These are phyloP conservation scores for Lissonota sp. DNA, from an alignment of 2,888 invertebrate genomes.

Conservation along the genomic window DNA sequence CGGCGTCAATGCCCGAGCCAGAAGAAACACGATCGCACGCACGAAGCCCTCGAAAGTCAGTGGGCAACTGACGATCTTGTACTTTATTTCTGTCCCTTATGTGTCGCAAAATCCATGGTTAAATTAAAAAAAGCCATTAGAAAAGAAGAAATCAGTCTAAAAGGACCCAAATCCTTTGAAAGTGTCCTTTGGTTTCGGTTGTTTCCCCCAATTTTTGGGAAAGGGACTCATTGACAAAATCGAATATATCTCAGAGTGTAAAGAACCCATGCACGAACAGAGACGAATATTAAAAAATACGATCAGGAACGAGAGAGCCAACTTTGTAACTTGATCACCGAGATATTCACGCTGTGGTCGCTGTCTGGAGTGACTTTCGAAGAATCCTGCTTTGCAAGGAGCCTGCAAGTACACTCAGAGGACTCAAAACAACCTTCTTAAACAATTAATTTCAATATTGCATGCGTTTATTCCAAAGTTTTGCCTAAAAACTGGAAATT, in stretches of 20 bases:
- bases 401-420: not conserved
- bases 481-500: too few species aligned
- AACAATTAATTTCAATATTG: too few species aligned
- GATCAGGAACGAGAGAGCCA: slow-evolving; percentile 39
- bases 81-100: slow-evolving; percentile 9
- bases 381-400: not conserved
- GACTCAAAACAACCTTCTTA: too few species aligned
- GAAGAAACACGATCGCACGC: slow-evolving; percentile 57
- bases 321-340: slow-evolving; percentile 38
- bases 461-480: too few species aligned
- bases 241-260: not conserved
- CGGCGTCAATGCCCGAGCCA: slow-evolving; percentile 18
- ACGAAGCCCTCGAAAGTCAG: slow-evolving; percentile 59
- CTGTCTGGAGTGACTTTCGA: slow-evolving; percentile 28
- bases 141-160: not conserved
- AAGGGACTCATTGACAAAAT: not conserved
- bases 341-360: slow-evolving; percentile 32
- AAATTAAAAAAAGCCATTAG: not conserved
- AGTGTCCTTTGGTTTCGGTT: not conserved
- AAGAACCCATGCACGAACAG: slow-evolving; percentile 6
- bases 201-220: not conserved
- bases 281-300: slow-evolving; percentile 36
- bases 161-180: not conserved
- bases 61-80: slow-evolving; percentile 48
- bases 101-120: not conserved